Percentiles rank a stretch among this genome's conserved stretches.
phyloP scores from a whole-genome alignment of 2,797 vertebrate genomes.

The Pyrocephalus nanus region DNA sequence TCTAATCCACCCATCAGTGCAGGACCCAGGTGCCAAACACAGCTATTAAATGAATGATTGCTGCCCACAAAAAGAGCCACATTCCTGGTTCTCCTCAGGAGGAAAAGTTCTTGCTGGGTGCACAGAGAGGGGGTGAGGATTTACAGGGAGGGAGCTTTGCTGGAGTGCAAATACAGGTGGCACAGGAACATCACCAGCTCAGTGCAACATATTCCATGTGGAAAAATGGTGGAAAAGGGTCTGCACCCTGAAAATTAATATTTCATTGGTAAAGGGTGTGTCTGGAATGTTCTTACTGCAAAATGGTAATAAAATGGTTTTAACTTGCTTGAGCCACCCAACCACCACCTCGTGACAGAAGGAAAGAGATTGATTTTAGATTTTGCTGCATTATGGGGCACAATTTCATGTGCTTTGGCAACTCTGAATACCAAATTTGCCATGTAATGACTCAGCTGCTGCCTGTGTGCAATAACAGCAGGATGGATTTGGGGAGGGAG shows the following conservation, averaged over 20 bases:
- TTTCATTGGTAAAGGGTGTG: not conserved
- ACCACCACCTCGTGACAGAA: not conserved
- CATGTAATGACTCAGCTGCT: not conserved
- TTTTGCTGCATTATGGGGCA: not conserved
- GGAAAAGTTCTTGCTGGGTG: rapidly evolving
- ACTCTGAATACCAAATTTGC: not conserved
- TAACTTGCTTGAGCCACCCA: not conserved
- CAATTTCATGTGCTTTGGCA: not conserved
- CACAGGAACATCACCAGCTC: not conserved
- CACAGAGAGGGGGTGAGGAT: not conserved
- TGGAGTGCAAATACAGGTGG: not conserved
- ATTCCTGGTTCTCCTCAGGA: not conserved
- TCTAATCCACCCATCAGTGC: not conserved
- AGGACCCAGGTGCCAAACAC: not conserved
- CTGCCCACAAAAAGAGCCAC: not conserved
- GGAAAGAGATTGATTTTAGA: not conserved
- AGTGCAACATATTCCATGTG: rapidly evolving
- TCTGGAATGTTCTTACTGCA: not conserved
- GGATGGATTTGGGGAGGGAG: not conserved
- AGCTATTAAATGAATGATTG: not conserved
- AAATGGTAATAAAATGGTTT: not conserved
- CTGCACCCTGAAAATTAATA: not conserved
- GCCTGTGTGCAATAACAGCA: not conserved
- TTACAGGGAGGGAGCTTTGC: not conserved
- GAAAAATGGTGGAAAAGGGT: not conserved